Percentiles rank a stretch among this genome's conserved stretches.
These are phyloP conservation scores for Acromyrmex heyeri DNA, from an alignment of 1,140 invertebrate genomes.

Conservation along the genomic window DNA sequence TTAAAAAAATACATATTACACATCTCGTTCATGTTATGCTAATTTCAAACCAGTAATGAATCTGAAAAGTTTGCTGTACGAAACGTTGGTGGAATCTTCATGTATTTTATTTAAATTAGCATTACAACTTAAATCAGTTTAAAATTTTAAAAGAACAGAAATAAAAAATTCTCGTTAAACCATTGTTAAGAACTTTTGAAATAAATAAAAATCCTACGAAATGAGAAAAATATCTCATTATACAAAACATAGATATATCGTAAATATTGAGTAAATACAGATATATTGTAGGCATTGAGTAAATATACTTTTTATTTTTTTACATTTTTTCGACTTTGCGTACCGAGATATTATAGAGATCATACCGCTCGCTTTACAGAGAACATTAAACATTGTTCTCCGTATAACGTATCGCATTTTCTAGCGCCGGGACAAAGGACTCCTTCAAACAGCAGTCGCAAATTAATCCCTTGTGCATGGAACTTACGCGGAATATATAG, in stretches of 20 bases:
- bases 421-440: constrained; percentile 2
- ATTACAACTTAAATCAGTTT: constrained; percentile 5
- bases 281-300: background rate
- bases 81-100: background rate
- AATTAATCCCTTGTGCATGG: constrained; percentile 45
- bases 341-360: background rate
- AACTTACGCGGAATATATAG: constrained; percentile 26
- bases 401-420: constrained; percentile 18
- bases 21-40: background rate
- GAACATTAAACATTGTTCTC: constrained; percentile 42
- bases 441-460: constrained; percentile 15
- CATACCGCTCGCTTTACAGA: background rate
- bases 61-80: constrained; percentile 5
- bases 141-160: background rate
- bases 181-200: background rate
- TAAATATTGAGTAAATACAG: background rate
- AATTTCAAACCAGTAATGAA: constrained; percentile 14
- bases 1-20: background rate
- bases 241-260: background rate
- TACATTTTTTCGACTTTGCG: background rate
- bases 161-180: background rate
- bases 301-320: background rate
- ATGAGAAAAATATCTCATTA: background rate
- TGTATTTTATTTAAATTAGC: background rate
- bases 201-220: background rate